Percentiles rank a stretch among this genome's conserved stretches.
Conservation (phyloP, 2,797 vertebrate species). For the Acanthurus leucopareius region DNA sequence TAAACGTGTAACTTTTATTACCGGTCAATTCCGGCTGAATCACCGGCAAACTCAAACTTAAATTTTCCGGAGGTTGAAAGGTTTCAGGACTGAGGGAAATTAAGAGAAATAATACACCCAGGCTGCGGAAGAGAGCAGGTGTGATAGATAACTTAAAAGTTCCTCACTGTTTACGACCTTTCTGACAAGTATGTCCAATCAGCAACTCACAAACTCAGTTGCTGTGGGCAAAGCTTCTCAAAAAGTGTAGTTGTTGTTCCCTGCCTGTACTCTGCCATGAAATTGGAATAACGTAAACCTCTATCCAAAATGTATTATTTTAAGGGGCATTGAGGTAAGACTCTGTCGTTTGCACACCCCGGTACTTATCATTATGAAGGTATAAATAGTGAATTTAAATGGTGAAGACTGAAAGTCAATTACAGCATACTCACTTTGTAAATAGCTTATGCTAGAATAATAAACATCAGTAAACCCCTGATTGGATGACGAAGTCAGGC, state of each 20-base stretch:
- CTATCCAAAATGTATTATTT: slow-evolving; percentile 1
- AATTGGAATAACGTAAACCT: neutral
- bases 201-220: slow-evolving; percentile 17
- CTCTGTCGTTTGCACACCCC: neutral
- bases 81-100: slow-evolving; percentile 7
- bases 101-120: slow-evolving; percentile 87
- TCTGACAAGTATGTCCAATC: slow-evolving; percentile 54
- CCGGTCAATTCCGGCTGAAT: slow-evolving; percentile 84
- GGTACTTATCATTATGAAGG: neutral
- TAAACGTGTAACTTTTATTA: slow-evolving; percentile 83
- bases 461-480: neutral
- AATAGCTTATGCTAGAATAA: neutral
- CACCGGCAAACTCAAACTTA: slow-evolving; percentile 82
- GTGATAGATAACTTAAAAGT: slow-evolving; percentile 57
- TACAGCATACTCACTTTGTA: neutral
- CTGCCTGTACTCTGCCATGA: too few relatives aligned
- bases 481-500: neutral
- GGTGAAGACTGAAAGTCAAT: neutral
- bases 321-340: slow-evolving; percentile 25
- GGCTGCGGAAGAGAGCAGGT: slow-evolving; percentile 31
- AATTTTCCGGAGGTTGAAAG: slow-evolving; percentile 70
- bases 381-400: neutral
- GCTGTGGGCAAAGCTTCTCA: slow-evolving; percentile 9
- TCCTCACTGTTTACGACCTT: slow-evolving; percentile 73
- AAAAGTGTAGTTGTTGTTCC: neutral